Evolutionary conservation across 1,140 invertebrate genomes (phyloP).

Genomic region (Steinernema khuongi): DNA sequence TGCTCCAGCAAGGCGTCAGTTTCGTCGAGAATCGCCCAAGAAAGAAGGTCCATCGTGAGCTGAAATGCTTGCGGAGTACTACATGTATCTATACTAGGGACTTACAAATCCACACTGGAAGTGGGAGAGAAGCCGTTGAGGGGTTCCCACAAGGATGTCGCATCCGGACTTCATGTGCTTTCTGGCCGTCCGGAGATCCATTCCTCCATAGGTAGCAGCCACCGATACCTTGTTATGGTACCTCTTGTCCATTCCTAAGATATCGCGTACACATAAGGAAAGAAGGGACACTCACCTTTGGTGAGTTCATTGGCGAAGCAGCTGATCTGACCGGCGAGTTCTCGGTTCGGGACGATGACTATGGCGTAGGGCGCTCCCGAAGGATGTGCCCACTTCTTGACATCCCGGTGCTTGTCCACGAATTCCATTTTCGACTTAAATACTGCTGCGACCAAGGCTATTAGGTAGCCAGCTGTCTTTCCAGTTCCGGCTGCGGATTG

Average conservation of each 20-base stretch:
- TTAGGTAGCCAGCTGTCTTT: neutral
- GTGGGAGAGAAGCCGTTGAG: neutral
- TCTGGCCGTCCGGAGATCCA: neutral
- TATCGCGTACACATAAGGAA: neutral
- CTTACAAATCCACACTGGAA: neutral
- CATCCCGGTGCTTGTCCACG: neutral
- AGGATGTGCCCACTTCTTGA: neutral
- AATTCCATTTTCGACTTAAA: neutral
- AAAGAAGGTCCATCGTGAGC: neutral
- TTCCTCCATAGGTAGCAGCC: neutral
- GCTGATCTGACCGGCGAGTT: neutral
- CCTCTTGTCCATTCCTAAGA: neutral
- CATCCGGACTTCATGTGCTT: neutral
- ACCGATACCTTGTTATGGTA: neutral
- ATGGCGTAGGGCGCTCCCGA: neutral
- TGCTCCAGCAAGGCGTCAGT: neutral
- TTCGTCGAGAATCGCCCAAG: neutral
- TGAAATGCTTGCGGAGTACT: neutral
- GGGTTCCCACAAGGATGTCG: neutral
- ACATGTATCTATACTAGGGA: neutral
- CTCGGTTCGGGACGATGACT: neutral
- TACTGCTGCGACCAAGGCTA: neutral
- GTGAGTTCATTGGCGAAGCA: neutral
- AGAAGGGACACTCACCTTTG: neutral
- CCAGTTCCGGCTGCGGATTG: neutral